phyloP scores from a whole-genome alignment of 2,797 vertebrate species.

The Sarcoramphus papa region DNA sequence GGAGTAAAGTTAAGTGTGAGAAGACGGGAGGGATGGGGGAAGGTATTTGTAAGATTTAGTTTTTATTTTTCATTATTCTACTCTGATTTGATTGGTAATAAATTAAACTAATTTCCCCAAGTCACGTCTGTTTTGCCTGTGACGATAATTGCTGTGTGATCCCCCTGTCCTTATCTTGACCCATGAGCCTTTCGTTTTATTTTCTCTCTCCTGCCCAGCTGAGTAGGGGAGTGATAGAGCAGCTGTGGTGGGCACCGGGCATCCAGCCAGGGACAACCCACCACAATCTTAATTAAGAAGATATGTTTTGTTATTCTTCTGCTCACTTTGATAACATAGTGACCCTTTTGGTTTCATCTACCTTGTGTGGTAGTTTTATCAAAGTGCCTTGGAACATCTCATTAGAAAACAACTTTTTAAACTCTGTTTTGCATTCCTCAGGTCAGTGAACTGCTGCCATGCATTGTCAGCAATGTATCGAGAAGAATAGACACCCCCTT shows the following conservation, averaged over 20 bases:
- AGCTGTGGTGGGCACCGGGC: not conserved
- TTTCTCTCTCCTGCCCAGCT: not conserved
- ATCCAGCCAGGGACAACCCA: not conserved
- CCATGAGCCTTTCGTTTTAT: not conserved
- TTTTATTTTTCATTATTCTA: no score
- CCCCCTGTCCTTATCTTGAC: not conserved
- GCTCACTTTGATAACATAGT: not conserved
- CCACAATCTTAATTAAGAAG: not conserved
- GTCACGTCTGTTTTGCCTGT: not conserved
- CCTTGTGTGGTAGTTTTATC: not conserved
- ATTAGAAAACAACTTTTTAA: not conserved
- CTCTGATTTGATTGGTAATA: not conserved
- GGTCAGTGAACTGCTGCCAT: not conserved
- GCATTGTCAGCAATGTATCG: fast-evolving
- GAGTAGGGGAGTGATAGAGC: not conserved
- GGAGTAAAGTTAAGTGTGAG: no score
- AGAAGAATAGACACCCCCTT: not conserved
- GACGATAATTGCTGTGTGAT: not conserved
- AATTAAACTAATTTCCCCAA: not conserved
- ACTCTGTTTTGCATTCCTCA: not conserved
- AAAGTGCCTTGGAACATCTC: not conserved
- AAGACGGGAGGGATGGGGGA: no score
- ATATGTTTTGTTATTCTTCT: not conserved
- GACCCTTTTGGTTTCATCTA: not conserved
- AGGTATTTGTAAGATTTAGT: no score